A percentile compares a stretch with the other conserved stretches of the same genome.
Evolutionary conservation across 2,888 invertebrate species (phyloP).

Genomic region (Hirtodrosophila confusa): DNA sequence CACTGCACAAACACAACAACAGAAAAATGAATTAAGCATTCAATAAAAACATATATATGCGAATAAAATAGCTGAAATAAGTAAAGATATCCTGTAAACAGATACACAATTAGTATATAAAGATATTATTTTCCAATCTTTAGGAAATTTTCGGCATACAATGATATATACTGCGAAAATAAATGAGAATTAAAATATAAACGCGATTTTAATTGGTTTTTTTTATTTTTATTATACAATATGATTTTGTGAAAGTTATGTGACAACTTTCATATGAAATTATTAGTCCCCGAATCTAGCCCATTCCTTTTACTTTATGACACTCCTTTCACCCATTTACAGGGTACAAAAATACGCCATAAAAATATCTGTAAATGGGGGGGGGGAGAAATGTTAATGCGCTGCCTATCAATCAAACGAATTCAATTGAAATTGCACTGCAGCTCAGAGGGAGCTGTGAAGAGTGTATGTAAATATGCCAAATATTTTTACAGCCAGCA

Average conservation of each 20-base stretch:
- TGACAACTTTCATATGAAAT: too few species aligned
- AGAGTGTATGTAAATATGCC: constrained; percentile 51
- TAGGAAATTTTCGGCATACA: too few species aligned
- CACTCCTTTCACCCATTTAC: too few species aligned
- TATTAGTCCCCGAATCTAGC: too few species aligned
- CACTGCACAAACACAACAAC: constrained; percentile 19
- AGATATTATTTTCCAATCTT: too few species aligned
- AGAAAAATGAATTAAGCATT: neutral
- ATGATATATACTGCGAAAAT: too few species aligned
- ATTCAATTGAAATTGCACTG: constrained; percentile 50
- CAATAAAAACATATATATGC: constrained; percentile 34
- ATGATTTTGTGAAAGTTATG: too few species aligned
- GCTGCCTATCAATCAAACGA: constrained; percentile 63
- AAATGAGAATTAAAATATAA: too few species aligned
- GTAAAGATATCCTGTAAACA: constrained; percentile 4
- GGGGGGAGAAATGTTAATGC: constrained; percentile 54
- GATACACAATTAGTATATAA: too few species aligned
- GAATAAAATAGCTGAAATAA: constrained; percentile 15
- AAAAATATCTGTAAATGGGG: constrained; percentile 5
- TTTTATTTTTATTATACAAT: too few species aligned
- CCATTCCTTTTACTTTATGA: too few species aligned
- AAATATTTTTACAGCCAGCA: constrained; percentile 54
- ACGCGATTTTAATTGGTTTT: too few species aligned
- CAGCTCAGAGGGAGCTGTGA: constrained; percentile 14
- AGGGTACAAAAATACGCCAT: neutral